Evolutionary conservation across 2,797 vertebrate genomes (phyloP), one percentile per base, ranked within the genome.

Genomic region (Girardinus metallicus): DNA sequence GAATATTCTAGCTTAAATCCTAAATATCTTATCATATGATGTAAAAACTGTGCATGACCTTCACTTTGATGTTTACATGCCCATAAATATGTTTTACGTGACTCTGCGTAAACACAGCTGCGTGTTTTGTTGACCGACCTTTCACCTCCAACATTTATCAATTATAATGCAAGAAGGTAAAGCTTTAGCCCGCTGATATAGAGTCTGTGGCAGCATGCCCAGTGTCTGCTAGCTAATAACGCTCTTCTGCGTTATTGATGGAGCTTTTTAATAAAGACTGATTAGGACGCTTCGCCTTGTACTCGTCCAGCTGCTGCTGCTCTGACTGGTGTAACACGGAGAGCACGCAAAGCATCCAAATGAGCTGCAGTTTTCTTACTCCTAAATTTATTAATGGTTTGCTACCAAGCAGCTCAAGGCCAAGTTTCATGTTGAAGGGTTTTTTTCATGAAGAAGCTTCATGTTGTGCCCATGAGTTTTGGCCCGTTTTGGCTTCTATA

Each of bases 151-250:
- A 55, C 81, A 49, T 85, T 86, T 79, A 66, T 55, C 78, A 75
- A 36, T 88, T 85, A 85, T 82, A 79, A 75, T 79, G 60, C 51
- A 44, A 31, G 76, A 51, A 29, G 49, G 43, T 85, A 53, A 81
- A 85, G 82, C 47, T 78, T 85, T 75, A 75, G 73, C 80, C 62
- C 75, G 83, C 71, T 92, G 87, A 86, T 60, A 47, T 72, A 39
- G 79, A 39, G 8, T 70, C 66, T 70, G 66, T 88, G 88, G 88
- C 89, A 60, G 55, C 39, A 29, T 77, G 77, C 89, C 90, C 66
- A 31, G 5, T 1, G 73, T 85, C 87, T 78, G 85, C 77, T 79
- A 57, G 79, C 86, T 80, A 86, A 85, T 89, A 83, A 81, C 83
- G 36, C 73, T 53, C 55, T 41, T 49, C 47, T 60, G 29, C 84